Conservation (phyloP, 2,113 vertebrate species). For the Brevimyrus niger region DNA sequence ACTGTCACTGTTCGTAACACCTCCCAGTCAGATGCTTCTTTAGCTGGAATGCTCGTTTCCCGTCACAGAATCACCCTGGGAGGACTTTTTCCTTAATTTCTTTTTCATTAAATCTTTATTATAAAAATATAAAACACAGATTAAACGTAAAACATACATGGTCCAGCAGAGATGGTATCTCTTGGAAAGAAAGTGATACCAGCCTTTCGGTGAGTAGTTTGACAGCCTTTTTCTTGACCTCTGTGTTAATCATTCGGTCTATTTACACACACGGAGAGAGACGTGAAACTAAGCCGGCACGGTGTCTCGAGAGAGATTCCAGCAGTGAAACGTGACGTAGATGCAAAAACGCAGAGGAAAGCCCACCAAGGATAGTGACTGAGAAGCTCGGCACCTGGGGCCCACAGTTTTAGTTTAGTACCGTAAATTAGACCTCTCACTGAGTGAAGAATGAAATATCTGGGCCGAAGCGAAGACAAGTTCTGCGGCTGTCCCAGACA, state of each 20-base stretch:
- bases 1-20: not conserved
- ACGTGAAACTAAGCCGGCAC: slow-evolving; percentile 40
- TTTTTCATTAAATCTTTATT: slow-evolving; percentile 69
- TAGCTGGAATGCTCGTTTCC: not conserved
- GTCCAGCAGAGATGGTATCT: slow-evolving; percentile 41
- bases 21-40: not conserved
- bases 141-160: slow-evolving; percentile 63
- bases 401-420: not conserved
- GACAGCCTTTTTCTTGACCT: slow-evolving; percentile 33
- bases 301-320: not conserved
- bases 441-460: not conserved
- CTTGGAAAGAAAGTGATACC: slow-evolving; percentile 45
- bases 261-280: slow-evolving; percentile 52
- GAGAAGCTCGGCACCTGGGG: not conserved
- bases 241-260: slow-evolving; percentile 49
- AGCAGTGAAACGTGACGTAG: not conserved
- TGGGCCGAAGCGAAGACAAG: not conserved
- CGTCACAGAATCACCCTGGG: not conserved
- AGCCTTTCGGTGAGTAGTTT: slow-evolving; percentile 26
- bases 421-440: not conserved
- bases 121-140: slow-evolving; percentile 79
- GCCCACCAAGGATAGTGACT: not conserved
- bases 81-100: not conserved
- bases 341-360: not conserved
- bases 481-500: slow-evolving; percentile 12